Conservation (phyloP, 35 echinoderm and acorn worm genomes). For the Lytechinus pictus region DNA sequence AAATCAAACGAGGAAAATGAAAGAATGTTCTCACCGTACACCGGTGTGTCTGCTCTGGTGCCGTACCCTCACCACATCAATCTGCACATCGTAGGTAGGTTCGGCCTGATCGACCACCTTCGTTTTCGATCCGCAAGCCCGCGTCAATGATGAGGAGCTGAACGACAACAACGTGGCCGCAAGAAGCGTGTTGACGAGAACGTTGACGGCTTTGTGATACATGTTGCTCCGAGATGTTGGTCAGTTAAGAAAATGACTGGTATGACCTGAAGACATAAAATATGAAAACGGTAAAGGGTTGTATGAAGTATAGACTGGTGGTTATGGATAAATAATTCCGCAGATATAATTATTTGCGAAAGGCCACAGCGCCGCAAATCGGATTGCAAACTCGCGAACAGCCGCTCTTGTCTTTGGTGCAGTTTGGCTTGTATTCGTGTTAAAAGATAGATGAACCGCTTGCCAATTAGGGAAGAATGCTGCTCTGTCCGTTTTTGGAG, state of each 20-base stretch:
- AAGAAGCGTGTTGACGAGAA: not conserved
- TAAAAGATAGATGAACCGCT: not conserved
- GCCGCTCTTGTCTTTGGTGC: not conserved
- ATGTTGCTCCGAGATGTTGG: not conserved
- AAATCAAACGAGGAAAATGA: no score
- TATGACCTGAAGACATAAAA: not conserved
- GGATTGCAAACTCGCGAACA: no score
- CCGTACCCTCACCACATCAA: not conserved
- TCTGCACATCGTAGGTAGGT: not conserved
- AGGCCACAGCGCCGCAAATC: not conserved
- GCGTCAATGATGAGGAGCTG: not conserved
- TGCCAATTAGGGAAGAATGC: not conserved
- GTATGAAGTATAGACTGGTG: not conserved
- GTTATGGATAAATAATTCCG: no score
- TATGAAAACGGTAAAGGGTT: not conserved
- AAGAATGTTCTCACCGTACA: not conserved
- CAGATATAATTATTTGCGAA: no score
- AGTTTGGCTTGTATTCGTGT: not conserved
- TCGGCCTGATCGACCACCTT: not conserved
- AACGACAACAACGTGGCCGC: not conserved
- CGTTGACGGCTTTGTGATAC: not conserved
- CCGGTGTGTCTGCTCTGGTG: not conserved
- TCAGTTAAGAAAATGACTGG: not conserved
- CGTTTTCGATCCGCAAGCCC: not conserved
- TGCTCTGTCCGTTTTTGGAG: not conserved